Percentiles rank a stretch among this genome's conserved stretches.
Evolutionary conservation across 2,797 vertebrate genomes (phyloP).

Genomic region (Falco biarmicus): DNA sequence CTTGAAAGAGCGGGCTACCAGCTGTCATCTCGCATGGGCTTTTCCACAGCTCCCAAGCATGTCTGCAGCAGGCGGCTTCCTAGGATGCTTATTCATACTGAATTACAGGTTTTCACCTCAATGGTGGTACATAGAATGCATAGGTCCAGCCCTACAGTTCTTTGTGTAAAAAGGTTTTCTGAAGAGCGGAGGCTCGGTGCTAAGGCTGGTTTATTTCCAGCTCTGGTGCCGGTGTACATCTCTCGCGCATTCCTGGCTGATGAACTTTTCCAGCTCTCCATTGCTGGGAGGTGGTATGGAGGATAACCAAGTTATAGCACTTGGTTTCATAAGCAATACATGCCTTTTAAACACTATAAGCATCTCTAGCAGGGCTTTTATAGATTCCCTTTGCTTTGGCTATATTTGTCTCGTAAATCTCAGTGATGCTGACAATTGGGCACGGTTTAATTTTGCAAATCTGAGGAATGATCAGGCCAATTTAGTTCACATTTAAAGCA

Average conservation of each 20-base stretch:
- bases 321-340: background rate
- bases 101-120: background rate
- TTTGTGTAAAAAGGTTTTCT: background rate
- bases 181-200: background rate
- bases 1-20: background rate
- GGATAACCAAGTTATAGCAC: fast-evolving
- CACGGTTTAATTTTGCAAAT: conserved; percentile 62
- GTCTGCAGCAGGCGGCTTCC: background rate
- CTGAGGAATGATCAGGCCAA: conserved; percentile 57
- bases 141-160: background rate
- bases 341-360: background rate
- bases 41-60: fast-evolving
- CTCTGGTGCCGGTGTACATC: background rate
- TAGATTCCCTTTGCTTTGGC: conserved; percentile 1
- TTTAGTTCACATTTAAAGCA: conserved; percentile 59
- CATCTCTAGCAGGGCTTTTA: background rate
- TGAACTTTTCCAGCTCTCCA: background rate
- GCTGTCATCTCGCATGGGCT: fast-evolving
- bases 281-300: fast-evolving
- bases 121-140: fast-evolving
- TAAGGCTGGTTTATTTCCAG: fast-evolving
- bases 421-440: conserved; percentile 33
- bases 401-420: conserved; percentile 39
- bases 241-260: background rate
- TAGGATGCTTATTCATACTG: fast-evolving